Evolutionary conservation across 2,797 vertebrate genomes (phyloP), one percentile per base, ranked within the genome.

Genomic region (Halcyon chelicuti): DNA sequence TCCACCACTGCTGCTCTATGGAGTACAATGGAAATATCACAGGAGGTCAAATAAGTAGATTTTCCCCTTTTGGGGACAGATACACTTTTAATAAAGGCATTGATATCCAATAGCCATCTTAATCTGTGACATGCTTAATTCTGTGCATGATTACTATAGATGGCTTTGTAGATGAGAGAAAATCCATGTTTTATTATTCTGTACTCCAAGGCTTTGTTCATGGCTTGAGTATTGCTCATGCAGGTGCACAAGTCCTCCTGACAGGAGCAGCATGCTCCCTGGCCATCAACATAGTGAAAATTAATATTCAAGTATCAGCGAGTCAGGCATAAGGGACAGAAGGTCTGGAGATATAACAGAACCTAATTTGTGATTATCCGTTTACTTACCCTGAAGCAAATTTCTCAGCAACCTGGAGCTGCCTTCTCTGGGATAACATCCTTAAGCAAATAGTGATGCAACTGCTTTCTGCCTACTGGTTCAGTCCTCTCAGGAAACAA

Each of bases 61-160:
- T 92, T 94, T 90, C 40, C 40, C 81, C 86, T 95, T 88, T 87
- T 84, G 91, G 90, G 75, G 93, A 92, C 83, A 89, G 80, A 91
- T 78, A 76, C 51, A 84, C 80, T 92, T 93, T 91, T 71, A 82
- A 85, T 18, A 92, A 67, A 81, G 51, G 35, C 55, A 91, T 77
- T 86, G 89, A 93, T 94, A 94, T 93, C 94, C 81, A 94, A 86
- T 80, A 94, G 25, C 31, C 8, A 4, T 91, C 74, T 84, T 93
- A 90, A 85, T 89, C 92, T 87, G 79, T n/a, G 51, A 76, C 71
- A 55, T 6, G 21, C 49, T 91, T 93, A 75, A 94, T 94, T 92
- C 86, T 92, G 82, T 86, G 73, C 79, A 33, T 75, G 76, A 65
- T 65, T 92, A 81, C 70, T 81, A 29, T 15, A 86, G 31, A 47